Evolutionary conservation across 2,888 invertebrate genomes (phyloP).

Genomic region (Rhamnusium bicolor): DNA sequence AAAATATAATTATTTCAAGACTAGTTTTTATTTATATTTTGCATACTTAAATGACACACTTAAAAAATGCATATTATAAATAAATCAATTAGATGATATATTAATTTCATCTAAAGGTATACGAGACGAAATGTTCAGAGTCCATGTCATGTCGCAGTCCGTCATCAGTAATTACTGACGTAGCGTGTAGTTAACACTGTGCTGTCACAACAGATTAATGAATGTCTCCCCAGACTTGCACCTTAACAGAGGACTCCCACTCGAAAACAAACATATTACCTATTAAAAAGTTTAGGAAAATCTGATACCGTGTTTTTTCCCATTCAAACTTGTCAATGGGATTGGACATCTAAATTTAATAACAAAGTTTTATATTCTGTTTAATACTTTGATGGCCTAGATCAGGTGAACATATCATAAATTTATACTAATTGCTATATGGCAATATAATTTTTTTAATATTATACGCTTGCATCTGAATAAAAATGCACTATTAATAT

Average conservation of each 20-base stretch:
- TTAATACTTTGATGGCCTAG: neutral
- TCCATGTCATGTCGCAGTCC: constrained; percentile 61
- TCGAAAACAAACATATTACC: constrained; percentile 36
- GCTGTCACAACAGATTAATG: constrained; percentile 72
- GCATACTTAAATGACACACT: neutral
- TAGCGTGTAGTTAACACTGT: constrained; percentile 72
- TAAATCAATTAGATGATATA: constrained; percentile 49
- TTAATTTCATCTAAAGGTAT: constrained; percentile 43
- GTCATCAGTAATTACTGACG: constrained; percentile 71
- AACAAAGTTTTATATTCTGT: neutral
- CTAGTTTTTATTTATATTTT: neutral
- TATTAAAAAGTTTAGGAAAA: constrained; percentile 38
- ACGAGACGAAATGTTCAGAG: constrained; percentile 46
- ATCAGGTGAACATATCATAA: too few species aligned
- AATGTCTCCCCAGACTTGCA: constrained; percentile 69
- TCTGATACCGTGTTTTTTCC: constrained; percentile 24
- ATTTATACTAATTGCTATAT: too few species aligned
- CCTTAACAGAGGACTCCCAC: constrained; percentile 48
- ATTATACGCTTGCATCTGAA: too few species aligned
- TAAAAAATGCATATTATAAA: constrained; percentile 33
- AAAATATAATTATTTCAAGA: neutral
- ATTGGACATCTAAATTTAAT: neutral
- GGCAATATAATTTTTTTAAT: too few species aligned
- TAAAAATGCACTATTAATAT: too few species aligned
- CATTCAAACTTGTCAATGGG: constrained; percentile 4